Evolutionary conservation across 2,888 invertebrate genomes (phyloP), one percentile per base, ranked within the genome.

Genomic region (Nowickia ferox): DNA sequence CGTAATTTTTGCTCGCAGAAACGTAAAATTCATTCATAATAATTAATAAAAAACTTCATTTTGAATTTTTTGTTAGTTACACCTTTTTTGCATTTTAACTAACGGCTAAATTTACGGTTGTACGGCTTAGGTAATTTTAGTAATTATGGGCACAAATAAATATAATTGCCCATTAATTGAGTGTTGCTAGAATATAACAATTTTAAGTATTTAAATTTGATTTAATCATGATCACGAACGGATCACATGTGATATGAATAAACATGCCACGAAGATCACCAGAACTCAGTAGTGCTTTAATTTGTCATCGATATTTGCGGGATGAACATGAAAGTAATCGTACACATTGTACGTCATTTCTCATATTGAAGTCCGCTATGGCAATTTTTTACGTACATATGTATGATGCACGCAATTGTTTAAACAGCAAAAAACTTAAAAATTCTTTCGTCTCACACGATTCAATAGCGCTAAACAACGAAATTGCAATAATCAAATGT

Each of bases 291-390:
- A 30, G 30, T 30, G 22, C 57, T 19, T 15, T 22, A 15, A 19
- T 63, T 9, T 17, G 63, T 1, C 63, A 63, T 44, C 13, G 19
- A 46, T 46, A n/a, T 22, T 65, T 22, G 22, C 22, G 9, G 17
- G 13, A 19, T 30, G 8, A 44, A 55, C 30, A 6, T 30, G 30
- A 30, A 30, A 5, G 2, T 30, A 30, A 0, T 30, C 4, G 4
- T 4, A 30, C 4, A 30, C 6, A 30, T 40, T n/a, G 38, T 44
- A 59, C 44, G 55, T 72, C 71, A 72, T 57, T 8, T 57, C 46
- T 4, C 30, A 44, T 44, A 10, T 44, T 71, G 42, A 22, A 55
- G 44, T 15, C 15, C 15, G 55, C 59, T 9, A 57, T 17, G 46
- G 11, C 44, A 46, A 17, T 72, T 46, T 22, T 38, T 72, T n/a